phyloP scores from a whole-genome alignment of 2,797 vertebrate genomes.

The Mallotus villosus region DNA sequence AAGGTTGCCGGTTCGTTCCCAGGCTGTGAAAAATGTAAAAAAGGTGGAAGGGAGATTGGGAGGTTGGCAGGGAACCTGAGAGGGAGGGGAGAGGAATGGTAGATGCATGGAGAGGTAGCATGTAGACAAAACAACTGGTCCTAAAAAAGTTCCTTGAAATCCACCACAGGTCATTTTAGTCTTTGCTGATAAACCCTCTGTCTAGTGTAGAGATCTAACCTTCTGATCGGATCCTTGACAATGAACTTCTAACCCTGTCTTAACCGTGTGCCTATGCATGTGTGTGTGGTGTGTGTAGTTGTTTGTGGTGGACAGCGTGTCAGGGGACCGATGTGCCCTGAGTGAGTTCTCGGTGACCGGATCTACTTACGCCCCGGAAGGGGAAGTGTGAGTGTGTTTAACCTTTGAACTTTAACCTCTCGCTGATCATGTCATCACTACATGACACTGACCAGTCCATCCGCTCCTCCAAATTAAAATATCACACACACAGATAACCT shows the following conservation, averaged over 20 bases:
- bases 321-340: conserved; percentile 67
- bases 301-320: conserved; percentile 74
- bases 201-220: not conserved
- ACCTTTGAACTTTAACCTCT: conserved; percentile 25
- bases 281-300: conserved; percentile 61
- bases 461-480: not conserved
- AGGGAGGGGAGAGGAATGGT: not conserved
- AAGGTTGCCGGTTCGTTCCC: no score
- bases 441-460: not conserved
- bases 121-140: not conserved
- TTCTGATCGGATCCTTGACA: not conserved
- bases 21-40: no score
- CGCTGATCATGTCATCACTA: not conserved
- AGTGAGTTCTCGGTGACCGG: conserved; percentile 79
- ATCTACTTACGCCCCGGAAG: conserved; percentile 82
- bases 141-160: not conserved
- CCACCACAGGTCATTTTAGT: no score
- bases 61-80: not conserved
- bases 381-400: conserved; percentile 78
- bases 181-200: no score
- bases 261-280: conserved; percentile 23
- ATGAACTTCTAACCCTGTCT: conserved; percentile 5
- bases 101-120: not conserved
- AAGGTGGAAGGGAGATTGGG: not conserved
- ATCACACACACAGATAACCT: not conserved